These are phyloP conservation scores for Pithys albifrons DNA, from an alignment of 2,113 vertebrate genomes.

Conservation along the genomic window DNA sequence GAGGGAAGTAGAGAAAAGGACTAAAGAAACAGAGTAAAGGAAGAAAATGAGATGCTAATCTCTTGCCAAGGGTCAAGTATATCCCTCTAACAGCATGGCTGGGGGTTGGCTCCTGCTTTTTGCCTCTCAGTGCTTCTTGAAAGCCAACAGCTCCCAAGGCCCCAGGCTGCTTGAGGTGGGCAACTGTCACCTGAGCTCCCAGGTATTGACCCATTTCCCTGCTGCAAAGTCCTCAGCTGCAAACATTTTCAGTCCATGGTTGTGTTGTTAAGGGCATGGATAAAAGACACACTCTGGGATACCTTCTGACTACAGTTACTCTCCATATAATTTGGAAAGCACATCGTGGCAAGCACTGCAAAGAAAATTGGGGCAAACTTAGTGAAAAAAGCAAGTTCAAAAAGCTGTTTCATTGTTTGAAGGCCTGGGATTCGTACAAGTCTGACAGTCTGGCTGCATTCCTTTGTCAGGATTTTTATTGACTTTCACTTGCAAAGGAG, in stretches of 20 bases:
- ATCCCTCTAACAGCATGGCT: background rate
- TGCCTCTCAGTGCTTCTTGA: background rate
- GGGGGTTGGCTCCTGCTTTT: background rate
- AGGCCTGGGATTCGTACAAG: background rate
- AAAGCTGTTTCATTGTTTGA: conserved; percentile 7
- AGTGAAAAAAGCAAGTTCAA: background rate
- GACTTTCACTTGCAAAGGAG: conserved; percentile 28
- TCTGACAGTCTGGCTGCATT: background rate
- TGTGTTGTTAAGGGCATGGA: background rate
- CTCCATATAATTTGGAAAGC: background rate
- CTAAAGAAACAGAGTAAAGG: background rate
- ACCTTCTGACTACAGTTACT: background rate
- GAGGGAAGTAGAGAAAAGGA: background rate
- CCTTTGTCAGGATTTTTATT: conserved; percentile 29
- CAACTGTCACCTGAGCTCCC: background rate
- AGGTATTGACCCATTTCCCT: background rate
- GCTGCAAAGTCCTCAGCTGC: background rate
- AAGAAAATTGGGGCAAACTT: background rate
- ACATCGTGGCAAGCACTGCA: background rate
- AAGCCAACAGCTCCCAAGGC: background rate
- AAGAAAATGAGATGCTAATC: conserved; percentile 3
- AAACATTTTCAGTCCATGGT: background rate
- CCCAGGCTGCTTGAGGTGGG: background rate
- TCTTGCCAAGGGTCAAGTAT: background rate
- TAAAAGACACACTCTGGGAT: background rate